A percentile compares a stretch with the other conserved stretches of the same genome.
phyloP scores from a whole-genome alignment of 1,140 invertebrate genomes.

The Drosophila gunungcola region DNA sequence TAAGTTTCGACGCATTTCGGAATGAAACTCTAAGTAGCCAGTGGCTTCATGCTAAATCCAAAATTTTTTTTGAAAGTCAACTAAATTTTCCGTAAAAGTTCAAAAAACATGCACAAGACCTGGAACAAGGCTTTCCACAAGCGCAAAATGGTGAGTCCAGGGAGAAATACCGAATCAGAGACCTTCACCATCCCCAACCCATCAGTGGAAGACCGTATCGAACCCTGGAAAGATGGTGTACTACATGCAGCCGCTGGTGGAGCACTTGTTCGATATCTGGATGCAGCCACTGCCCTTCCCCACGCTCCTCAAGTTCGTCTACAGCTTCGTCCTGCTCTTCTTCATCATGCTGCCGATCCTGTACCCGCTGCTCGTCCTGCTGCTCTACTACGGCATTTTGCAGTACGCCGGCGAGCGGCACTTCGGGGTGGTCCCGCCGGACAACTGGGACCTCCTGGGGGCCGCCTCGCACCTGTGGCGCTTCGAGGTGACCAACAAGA shows the following conservation, averaged over 20 bases:
- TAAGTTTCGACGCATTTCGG: too few relatives aligned
- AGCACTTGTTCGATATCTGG: constrained; percentile 60
- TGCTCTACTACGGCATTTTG: constrained; percentile 51
- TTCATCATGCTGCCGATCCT: constrained; percentile 61
- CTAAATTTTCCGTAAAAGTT: constrained; percentile 23
- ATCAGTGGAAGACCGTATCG: constrained; percentile 51
- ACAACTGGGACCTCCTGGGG: constrained; percentile 44
- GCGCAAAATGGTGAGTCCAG: constrained; percentile 54
- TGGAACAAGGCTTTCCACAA: constrained; percentile 70
- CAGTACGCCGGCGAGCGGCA: constrained; percentile 56
- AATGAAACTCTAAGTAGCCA: neutral
- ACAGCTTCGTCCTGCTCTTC: constrained; percentile 51
- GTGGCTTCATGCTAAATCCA: neutral
- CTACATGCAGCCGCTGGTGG: constrained; percentile 66
- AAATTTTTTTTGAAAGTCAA: constrained; percentile 5
- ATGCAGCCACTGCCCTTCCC: constrained; percentile 69
- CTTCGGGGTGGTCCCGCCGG: constrained; percentile 7
- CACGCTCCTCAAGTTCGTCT: constrained; percentile 55
- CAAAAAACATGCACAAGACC: constrained; percentile 54
- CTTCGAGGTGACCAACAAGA: constrained; percentile 61
- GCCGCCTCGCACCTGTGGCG: constrained; percentile 26
- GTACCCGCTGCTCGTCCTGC: constrained; percentile 47
- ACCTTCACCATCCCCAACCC: neutral
- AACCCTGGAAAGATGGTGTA: constrained; percentile 52
- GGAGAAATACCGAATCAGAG: neutral